phyloP scores from a whole-genome alignment of 2,888 invertebrate genomes.

The Crematogaster levior region DNA sequence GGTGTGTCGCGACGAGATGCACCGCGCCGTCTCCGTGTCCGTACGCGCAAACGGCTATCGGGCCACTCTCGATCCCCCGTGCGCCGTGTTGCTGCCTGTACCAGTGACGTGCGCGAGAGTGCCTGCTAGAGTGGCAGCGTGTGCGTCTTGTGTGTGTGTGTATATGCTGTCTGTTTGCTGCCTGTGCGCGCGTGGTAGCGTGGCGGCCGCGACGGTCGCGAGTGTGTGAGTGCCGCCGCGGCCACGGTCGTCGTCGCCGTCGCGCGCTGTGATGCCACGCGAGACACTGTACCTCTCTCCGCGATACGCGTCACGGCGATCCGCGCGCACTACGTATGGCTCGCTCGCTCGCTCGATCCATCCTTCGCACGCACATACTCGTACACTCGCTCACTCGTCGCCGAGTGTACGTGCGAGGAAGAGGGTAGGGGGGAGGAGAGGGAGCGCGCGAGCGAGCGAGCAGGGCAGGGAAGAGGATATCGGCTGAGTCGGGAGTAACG shows the following conservation, averaged over 20 bases:
- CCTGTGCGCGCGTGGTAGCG: conserved; percentile 62
- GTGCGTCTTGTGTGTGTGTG: conserved; percentile 65
- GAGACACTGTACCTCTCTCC: conserved; percentile 6
- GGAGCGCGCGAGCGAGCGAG: neutral
- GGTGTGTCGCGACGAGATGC: conserved; percentile 61
- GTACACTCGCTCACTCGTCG: neutral
- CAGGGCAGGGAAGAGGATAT: conserved; percentile 9
- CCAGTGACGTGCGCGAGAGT: conserved; percentile 77
- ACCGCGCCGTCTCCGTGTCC: conserved; percentile 88
- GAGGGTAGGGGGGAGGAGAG: no score
- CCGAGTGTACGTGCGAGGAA: neutral
- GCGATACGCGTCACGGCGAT: neutral
- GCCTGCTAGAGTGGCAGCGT: conserved; percentile 54
- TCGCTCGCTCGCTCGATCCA: neutral
- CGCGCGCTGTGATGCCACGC: conserved; percentile 13
- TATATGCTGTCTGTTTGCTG: conserved; percentile 62
- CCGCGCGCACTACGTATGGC: neutral
- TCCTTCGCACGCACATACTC: neutral
- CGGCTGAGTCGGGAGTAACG: neutral
- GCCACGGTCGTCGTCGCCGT: conserved; percentile 8
- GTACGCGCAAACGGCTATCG: conserved; percentile 86
- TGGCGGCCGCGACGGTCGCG: conserved; percentile 49
- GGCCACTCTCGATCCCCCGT: conserved; percentile 81
- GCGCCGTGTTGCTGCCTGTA: conserved; percentile 75
- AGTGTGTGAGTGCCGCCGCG: conserved; percentile 29